Evolutionary conservation across 2,888 invertebrate genomes (phyloP), one percentile per base, ranked within the genome.

Genomic region (Lycaena phlaeas): DNA sequence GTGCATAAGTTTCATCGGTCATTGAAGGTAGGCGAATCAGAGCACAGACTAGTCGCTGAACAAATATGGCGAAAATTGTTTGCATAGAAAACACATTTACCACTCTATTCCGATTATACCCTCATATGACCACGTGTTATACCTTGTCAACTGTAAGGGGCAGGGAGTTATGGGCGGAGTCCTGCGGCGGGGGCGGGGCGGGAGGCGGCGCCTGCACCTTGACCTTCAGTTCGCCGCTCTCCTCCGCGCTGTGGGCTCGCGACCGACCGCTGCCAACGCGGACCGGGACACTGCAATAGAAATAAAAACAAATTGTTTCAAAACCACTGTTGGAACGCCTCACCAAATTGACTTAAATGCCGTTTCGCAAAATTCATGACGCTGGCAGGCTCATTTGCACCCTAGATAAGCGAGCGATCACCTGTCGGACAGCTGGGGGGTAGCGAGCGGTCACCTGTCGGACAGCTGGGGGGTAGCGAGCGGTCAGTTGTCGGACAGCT

Each of bases 101-200:
- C n/a, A n/a, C n/a, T n/a, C n/a, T n/a, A n/a, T n/a, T n/a, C n/a
- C n/a, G n/a, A n/a, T n/a, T n/a, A n/a, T n/a, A n/a, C n/a, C n/a
- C n/a, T n/a, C n/a, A n/a, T n/a, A n/a, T n/a, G n/a, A n/a, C n/a
- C n/a, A n/a, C n/a, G 18, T 2, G 17, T 5, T 10, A 40, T 31
- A 81, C 82, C 78, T 81, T 73, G 42, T 84, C 82, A 0, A 79
- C 72, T 2, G 81, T 81, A 41, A 79, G 73, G n/a, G 82, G 82
- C 14, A 82, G 55, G 1, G 74, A 72, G 26, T 48, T 38, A 51
- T 63, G 25, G 64, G 57, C 2, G 59, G 50, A 18, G 38, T 17
- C 42, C 44, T 18, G 34, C 6, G 17, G 34, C 7, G 34, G 34
- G 18, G 34, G 34, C 34, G 34, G 34, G 9, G 18, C 18, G 4